These are phyloP conservation scores for Gasterosteus nipponicus DNA, from an alignment of 2,113 vertebrate species.

Conservation along the genomic window DNA sequence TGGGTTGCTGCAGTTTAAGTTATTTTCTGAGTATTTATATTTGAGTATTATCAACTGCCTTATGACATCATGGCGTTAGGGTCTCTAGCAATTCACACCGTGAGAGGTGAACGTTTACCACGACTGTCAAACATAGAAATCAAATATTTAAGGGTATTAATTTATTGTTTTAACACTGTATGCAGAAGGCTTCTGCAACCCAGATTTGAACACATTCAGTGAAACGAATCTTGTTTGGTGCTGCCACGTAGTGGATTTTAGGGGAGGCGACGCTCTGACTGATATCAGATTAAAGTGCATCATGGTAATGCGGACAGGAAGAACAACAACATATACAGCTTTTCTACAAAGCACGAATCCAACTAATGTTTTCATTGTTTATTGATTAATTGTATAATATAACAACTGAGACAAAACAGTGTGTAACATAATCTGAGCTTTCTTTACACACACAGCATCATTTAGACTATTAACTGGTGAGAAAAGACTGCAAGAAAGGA, in stretches of 20 bases:
- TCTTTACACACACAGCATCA: neutral
- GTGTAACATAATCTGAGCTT: neutral
- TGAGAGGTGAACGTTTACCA: neutral
- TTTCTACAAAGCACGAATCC: neutral
- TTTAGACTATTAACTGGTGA: neutral
- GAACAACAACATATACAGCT: neutral
- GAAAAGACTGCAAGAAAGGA: neutral
- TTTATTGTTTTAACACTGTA: neutral
- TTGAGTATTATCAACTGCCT: neutral
- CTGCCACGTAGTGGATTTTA: conserved; percentile 55
- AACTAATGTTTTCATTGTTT: neutral
- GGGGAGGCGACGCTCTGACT: neutral
- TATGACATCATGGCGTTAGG: neutral
- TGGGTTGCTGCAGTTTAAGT: neutral
- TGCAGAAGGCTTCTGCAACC: neutral
- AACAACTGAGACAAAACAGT: neutral
- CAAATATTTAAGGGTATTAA: neutral
- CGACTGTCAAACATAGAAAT: conserved; percentile 14
- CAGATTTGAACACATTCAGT: neutral
- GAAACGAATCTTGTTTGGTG: conserved; percentile 10
- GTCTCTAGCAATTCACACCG: neutral
- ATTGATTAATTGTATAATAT: neutral
- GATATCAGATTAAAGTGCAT: neutral
- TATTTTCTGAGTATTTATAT: neutral
- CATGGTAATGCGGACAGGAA: neutral